Conservation (phyloP, 2,888 invertebrate genomes). For the Pyrochroa serraticornis region DNA sequence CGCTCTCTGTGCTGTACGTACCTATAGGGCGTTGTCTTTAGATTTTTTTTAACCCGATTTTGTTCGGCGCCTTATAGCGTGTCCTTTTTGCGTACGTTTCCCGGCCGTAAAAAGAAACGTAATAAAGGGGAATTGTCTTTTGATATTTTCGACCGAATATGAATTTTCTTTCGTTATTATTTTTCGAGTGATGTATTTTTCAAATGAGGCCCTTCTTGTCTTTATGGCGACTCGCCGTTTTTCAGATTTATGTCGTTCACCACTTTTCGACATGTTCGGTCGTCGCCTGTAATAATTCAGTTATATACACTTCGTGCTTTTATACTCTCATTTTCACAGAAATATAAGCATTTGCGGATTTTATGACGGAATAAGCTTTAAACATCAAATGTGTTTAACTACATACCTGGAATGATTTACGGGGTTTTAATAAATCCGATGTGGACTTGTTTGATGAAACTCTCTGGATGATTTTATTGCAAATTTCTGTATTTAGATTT, state of each 20-base stretch:
- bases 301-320: constrained; percentile 9
- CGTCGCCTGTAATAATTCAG: constrained; percentile 12
- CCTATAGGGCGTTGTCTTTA: constrained; percentile 14
- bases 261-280: constrained; percentile 20
- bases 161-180: constrained; percentile 41
- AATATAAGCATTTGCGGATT: constrained; percentile 17
- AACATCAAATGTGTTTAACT: constrained; percentile 7
- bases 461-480: no score
- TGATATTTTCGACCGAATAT: constrained; percentile 43
- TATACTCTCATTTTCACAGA: constrained; percentile 7
- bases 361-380: constrained; percentile 8
- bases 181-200: constrained; percentile 39
- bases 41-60: constrained; percentile 20
- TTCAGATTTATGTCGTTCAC: constrained; percentile 24
- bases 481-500: no score
- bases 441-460: background rate
- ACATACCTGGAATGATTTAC: constrained; percentile 6
- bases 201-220: constrained; percentile 37
- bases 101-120: constrained; percentile 39
- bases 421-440: background rate
- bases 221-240: constrained; percentile 31
- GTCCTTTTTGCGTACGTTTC: constrained; percentile 34
- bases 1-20: constrained; percentile 8
- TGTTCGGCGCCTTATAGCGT: constrained; percentile 33
- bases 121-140: constrained; percentile 44